Conservation (phyloP, 2,888 invertebrate species). For the Polydrusus cervinus region DNA sequence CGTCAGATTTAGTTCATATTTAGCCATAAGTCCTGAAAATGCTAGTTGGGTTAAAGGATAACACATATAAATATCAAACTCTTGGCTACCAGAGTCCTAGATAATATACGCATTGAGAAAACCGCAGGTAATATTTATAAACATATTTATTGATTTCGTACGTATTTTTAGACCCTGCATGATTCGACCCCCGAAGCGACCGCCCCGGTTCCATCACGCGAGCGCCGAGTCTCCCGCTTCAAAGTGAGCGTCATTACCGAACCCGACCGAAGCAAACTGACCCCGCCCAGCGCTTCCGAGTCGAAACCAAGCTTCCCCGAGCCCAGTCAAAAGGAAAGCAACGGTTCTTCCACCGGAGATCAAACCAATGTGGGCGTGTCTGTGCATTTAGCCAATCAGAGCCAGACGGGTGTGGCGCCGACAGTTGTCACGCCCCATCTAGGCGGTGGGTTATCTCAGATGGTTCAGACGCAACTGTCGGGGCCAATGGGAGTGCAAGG, state of each 20-base stretch:
- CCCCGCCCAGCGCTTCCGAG: conserved; percentile 52
- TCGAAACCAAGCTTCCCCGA: conserved; percentile 35
- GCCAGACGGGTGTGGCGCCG: neutral
- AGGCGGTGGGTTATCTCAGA: conserved; percentile 1
- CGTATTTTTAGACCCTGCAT: conserved; percentile 43
- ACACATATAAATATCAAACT: too few species aligned
- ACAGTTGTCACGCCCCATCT: conserved; percentile 8
- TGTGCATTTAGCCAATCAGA: conserved; percentile 1
- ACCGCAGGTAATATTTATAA: too few species aligned
- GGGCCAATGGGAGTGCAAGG: neutral
- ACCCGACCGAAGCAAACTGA: conserved; percentile 67
- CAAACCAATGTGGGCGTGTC: conserved; percentile 10
- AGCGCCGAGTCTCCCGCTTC: conserved; percentile 72
- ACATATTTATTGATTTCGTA: neutral
- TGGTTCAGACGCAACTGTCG: conserved; percentile 22
- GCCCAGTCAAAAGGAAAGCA: conserved; percentile 29
- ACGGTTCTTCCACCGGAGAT: conserved; percentile 18
- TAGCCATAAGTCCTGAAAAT: too few species aligned
- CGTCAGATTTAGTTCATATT: too few species aligned
- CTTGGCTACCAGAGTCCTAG: too few species aligned
- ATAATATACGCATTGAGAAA: too few species aligned
- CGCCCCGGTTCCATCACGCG: conserved; percentile 55
- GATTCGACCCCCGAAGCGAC: conserved; percentile 40
- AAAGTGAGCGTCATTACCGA: conserved; percentile 74
- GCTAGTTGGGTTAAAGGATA: too few species aligned